phyloP scores from a whole-genome alignment of 2,797 vertebrate genomes.

The Balearica regulorum region DNA sequence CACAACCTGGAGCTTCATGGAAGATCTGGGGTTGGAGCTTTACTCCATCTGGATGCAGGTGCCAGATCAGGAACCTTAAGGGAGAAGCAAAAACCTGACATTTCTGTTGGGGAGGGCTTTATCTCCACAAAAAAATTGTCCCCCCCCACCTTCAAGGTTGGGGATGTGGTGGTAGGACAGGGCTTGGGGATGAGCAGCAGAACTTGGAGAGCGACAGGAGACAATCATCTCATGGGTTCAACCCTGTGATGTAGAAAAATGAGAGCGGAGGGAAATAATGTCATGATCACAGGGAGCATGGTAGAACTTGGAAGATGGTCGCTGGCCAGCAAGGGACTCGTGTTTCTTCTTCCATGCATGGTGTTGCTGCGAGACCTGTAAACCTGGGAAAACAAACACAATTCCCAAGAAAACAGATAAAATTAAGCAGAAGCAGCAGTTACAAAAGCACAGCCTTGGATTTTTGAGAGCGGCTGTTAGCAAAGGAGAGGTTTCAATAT shows the following conservation, averaged over 20 bases:
- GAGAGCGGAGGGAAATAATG: not conserved
- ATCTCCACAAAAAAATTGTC: fast-evolving
- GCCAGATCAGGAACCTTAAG: not conserved
- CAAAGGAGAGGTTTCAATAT: not conserved
- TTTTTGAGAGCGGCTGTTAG: fast-evolving
- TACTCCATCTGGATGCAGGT: not conserved
- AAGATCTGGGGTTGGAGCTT: not conserved
- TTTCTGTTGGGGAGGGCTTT: fast-evolving
- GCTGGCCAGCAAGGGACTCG: not conserved
- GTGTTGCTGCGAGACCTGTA: fast-evolving
- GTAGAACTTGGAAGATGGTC: not conserved
- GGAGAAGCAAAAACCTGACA: too few species aligned
- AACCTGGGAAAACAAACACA: too few species aligned
- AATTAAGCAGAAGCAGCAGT: fast-evolving
- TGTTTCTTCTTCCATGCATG: fast-evolving
- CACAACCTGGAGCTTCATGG: not conserved
- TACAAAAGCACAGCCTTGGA: too few species aligned
- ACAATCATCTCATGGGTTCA: fast-evolving
- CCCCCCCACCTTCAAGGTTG: not conserved
- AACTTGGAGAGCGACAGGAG: too few species aligned
- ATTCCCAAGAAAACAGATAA: not conserved
- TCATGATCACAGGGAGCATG: not conserved
- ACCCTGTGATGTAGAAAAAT: not conserved
- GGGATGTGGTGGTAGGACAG: not conserved
- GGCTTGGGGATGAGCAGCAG: not conserved